Conservation (phyloP, 2,113 vertebrate species). For the Centropus unirufus region DNA sequence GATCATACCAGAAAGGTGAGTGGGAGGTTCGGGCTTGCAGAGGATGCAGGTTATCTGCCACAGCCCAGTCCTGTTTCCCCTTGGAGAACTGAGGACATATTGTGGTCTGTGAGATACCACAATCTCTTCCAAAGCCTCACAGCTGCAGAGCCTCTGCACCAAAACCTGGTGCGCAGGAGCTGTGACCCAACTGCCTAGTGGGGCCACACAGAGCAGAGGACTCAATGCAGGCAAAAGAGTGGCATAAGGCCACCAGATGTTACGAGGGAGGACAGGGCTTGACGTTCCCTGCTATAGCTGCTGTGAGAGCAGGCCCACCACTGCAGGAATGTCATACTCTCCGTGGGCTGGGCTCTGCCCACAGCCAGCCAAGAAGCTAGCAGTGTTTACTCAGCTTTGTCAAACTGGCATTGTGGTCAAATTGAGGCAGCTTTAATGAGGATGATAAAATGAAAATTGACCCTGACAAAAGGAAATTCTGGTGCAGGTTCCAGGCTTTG, state of each 20-base stretch:
- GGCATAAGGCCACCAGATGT: background rate
- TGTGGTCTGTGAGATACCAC: accelerated
- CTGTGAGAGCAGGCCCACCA: background rate
- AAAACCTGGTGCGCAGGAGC: background rate
- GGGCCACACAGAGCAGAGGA: background rate
- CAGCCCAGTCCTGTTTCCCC: background rate
- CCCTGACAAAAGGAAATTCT: background rate
- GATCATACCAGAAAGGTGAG: background rate
- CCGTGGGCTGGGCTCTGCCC: background rate
- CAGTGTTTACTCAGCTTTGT: background rate
- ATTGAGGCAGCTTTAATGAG: background rate
- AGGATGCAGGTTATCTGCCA: background rate
- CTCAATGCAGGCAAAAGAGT: no score
- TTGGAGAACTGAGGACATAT: accelerated
- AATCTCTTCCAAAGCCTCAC: background rate
- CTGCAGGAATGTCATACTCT: accelerated
- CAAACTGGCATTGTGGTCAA: background rate
- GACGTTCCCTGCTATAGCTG: background rate
- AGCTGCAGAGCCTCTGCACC: background rate
- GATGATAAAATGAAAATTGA: background rate
- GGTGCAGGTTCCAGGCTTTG: background rate
- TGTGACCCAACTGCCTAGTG: background rate
- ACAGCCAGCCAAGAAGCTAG: background rate
- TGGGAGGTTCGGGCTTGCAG: background rate
- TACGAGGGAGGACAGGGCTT: background rate